Base-by-base conservation (phyloP, 2,113 vertebrate genomes). In the Pycnonotus jocosus region DNA sequence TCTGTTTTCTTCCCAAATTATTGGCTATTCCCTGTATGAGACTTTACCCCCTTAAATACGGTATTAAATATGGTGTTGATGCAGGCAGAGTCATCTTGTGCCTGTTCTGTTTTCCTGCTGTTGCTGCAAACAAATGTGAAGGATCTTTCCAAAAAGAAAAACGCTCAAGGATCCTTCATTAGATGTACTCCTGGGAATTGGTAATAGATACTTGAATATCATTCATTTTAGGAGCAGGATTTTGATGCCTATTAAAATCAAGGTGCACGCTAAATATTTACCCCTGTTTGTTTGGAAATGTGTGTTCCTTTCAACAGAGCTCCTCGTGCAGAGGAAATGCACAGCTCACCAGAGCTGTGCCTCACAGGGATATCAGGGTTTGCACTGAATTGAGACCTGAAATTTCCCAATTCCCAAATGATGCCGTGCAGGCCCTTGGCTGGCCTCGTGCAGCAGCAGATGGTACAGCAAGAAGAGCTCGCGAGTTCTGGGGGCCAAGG, bases 171-270 rank as follows among this genome's bases (percentile, higher is more conserved):
- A 97, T 94, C 86, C 88, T 97, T 86, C 93, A 86, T 92, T 95
- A 96, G 93, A 80, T 90, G 80, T 64, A 38, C 88, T 96, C 54
- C 45, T 89, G 91, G 86, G 96, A 97, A 90, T 72, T 66, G 88
- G 84, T 96, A 95, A 88, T 90, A 92, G 92, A 91, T 89, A 77
- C 91, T 96, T 90, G 94, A 96, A 85, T 84, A 88, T 94, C 79
- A 92, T 97, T 96, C 92, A 94, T 93, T 96, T 96, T 88, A 93
- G 95, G 94, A 96, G 94, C 42, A 68, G 79, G 91, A 35, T 87
- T 94, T 77, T 51, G 88, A 92, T 62, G 92, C 92, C 79, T 94
- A 76, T 91, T 96, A 92, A 92, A 97, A 96, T 92, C 87, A 93
- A 57, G 57, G 94, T 68, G 58, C 57, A 7, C 10, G 4, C 72